Percentiles rank a stretch among this genome's conserved stretches.
Evolutionary conservation across 2,113 vertebrate species (phyloP).

Genomic region (Equus quagga): DNA sequence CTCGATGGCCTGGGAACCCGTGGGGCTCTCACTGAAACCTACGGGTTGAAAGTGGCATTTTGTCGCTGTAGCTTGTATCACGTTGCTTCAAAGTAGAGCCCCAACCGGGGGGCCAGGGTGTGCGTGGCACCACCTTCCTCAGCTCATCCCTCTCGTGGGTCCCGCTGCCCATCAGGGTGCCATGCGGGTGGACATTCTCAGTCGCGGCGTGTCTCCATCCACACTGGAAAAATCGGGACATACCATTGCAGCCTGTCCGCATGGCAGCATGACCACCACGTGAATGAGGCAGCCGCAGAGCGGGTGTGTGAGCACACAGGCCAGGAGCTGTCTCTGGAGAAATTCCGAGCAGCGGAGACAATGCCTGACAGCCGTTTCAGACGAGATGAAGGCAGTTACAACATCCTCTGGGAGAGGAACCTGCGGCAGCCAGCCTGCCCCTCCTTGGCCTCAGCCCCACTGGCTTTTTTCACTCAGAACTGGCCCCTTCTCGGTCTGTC

Average conservation of each 20-base stretch:
- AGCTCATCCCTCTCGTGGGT: slow-evolving; percentile 81
- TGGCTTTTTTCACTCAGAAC: neutral
- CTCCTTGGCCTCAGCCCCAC: neutral
- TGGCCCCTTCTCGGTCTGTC: too few species aligned
- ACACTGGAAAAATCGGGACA: slow-evolving; percentile 80
- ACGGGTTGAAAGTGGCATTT: slow-evolving; percentile 35
- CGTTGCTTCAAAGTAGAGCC: slow-evolving; percentile 84
- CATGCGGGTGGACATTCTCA: neutral
- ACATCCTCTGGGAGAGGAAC: too few species aligned
- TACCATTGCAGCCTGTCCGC: slow-evolving; percentile 73
- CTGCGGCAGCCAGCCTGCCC: neutral
- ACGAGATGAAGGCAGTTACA: neutral
- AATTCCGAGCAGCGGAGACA: neutral
- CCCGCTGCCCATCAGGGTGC: slow-evolving; percentile 85
- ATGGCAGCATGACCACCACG: slow-evolving; percentile 80
- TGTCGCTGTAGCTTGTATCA: slow-evolving; percentile 70
- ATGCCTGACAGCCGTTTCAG: neutral
- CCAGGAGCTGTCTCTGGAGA: slow-evolving; percentile 43
- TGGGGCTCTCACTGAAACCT: slow-evolving; percentile 70
- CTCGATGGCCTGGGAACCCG: slow-evolving; percentile 70
- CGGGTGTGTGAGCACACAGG: neutral
- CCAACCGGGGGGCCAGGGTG: slow-evolving; percentile 83
- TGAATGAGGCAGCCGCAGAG: slow-evolving; percentile 69
- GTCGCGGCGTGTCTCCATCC: slow-evolving; percentile 82
- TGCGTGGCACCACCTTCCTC: slow-evolving; percentile 59